These are phyloP conservation scores for Hypothenemus hampei DNA, from an alignment of 1,140 invertebrate species.

Conservation along the genomic window DNA sequence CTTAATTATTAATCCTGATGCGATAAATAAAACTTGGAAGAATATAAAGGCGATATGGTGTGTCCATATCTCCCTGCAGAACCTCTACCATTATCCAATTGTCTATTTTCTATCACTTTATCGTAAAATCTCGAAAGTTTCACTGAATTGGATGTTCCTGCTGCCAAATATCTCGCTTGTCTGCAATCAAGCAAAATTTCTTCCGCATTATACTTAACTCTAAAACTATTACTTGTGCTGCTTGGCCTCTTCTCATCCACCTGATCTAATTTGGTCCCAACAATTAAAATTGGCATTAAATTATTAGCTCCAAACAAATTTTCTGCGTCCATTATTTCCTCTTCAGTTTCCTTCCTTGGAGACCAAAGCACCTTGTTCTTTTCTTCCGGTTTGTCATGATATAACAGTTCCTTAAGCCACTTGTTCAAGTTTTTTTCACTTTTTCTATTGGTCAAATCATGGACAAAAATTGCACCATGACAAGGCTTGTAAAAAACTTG, in stretches of 20 bases:
- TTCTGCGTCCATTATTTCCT: conserved; percentile 79
- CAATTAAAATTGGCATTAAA: conserved; percentile 85
- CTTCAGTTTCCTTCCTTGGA: conserved; percentile 27
- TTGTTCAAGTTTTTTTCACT: conserved; percentile 89
- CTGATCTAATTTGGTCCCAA: conserved; percentile 89
- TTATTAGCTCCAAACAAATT: conserved; percentile 75
- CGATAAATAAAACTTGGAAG: conserved; percentile 42
- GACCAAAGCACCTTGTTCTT: neutral
- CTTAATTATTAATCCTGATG: conserved; percentile 43
- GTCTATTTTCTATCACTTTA: conserved; percentile 58
- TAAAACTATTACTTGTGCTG: conserved; percentile 48
- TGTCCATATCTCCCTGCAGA: conserved; percentile 37
- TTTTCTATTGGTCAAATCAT: conserved; percentile 94
- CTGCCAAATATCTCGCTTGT: conserved; percentile 77
- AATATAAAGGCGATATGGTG: conserved; percentile 34
- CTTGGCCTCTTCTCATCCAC: conserved; percentile 65
- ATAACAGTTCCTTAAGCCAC: conserved; percentile 89
- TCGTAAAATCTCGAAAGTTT: conserved; percentile 93
- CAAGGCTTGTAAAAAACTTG: conserved; percentile 89
- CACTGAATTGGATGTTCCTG: conserved; percentile 85
- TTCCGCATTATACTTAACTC: conserved; percentile 89
- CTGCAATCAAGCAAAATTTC: conserved; percentile 86
- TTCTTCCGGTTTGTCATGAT: conserved; percentile 59
- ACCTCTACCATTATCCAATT: conserved; percentile 24
- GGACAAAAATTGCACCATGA: conserved; percentile 82